These are phyloP conservation scores for Stenopsyche tienmushanensis DNA, from an alignment of 1,140 invertebrate species.

Conservation along the genomic window DNA sequence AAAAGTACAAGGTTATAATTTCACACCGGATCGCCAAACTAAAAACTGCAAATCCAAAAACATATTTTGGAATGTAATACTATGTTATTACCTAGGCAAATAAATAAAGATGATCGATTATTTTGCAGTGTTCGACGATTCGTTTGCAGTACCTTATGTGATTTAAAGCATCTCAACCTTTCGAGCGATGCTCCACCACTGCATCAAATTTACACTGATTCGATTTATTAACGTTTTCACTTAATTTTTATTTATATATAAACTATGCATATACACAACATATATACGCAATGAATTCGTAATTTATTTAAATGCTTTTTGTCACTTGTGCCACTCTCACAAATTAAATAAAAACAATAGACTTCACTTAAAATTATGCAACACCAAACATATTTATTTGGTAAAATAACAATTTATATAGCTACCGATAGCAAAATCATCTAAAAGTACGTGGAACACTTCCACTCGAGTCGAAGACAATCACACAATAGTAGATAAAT, in stretches of 20 bases:
- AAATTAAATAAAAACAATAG: conserved; percentile 38
- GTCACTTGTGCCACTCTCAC: conserved; percentile 34
- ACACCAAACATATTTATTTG: conserved; percentile 38
- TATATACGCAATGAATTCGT: conserved; percentile 36
- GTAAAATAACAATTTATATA: conserved; percentile 41
- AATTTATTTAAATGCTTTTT: conserved; percentile 41
- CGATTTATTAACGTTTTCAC: not conserved
- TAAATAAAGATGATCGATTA: conserved; percentile 19
- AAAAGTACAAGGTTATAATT: conserved; percentile 31
- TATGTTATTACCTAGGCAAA: conserved; percentile 36
- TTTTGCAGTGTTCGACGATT: conserved; percentile 7
- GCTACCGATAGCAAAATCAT: conserved; percentile 35
- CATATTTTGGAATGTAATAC: conserved; percentile 39
- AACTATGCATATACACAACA: conserved; percentile 34
- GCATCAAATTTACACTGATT: conserved; percentile 7
- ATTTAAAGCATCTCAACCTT: not conserved
- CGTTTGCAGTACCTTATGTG: conserved; percentile 2
- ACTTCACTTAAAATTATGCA: conserved; percentile 39
- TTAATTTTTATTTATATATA: conserved; percentile 16
- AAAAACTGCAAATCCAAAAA: conserved; percentile 33
- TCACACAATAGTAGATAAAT: conserved; percentile 38
- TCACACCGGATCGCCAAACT: conserved; percentile 30
- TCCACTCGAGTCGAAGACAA: conserved; percentile 23
- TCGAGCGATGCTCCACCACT: conserved; percentile 2
- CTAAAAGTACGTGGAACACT: conserved; percentile 14